Evolutionary conservation across 2,797 vertebrate species (phyloP).

Genomic region (Cossypha niveicapilla): DNA sequence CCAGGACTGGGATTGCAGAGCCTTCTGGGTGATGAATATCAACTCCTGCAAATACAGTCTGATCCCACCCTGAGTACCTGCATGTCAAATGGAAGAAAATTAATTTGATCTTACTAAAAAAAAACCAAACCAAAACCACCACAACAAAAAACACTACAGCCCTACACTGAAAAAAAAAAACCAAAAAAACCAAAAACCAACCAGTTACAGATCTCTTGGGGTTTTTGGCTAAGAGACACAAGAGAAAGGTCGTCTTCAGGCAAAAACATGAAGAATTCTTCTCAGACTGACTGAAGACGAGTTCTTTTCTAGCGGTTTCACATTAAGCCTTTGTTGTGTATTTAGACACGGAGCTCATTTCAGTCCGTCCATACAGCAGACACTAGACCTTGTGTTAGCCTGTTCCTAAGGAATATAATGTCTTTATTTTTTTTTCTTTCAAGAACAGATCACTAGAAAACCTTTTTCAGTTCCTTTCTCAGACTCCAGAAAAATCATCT

Average conservation of each 20-base stretch:
- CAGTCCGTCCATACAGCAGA: not conserved
- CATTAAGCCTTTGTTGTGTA: not conserved
- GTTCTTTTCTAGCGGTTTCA: not conserved
- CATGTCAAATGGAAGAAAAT: not conserved
- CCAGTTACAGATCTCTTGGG: not conserved
- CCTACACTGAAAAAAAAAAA: not conserved
- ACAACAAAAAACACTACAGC: not conserved
- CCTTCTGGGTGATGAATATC: constrained; percentile 91
- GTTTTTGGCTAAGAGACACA: not conserved
- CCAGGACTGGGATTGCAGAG: constrained; percentile 96
- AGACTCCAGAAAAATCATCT: not conserved
- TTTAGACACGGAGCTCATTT: not conserved
- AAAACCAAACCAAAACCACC: no score
- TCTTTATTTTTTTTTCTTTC: not conserved
- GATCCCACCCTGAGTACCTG: constrained; percentile 95
- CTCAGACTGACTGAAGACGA: not conserved
- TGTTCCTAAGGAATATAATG: not conserved
- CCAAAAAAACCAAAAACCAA: not conserved
- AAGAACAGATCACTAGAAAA: not conserved
- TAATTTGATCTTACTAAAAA: not conserved
- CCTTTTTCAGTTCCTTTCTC: not conserved
- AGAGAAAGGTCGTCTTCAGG: not conserved
- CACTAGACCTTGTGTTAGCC: not conserved
- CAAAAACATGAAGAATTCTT: not conserved
- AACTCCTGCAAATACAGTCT: constrained; percentile 94